A percentile compares a stretch with the other conserved stretches of the same genome.
phyloP scores from a whole-genome alignment of 2,888 invertebrate genomes.

The Margaritifera margaritifera region DNA sequence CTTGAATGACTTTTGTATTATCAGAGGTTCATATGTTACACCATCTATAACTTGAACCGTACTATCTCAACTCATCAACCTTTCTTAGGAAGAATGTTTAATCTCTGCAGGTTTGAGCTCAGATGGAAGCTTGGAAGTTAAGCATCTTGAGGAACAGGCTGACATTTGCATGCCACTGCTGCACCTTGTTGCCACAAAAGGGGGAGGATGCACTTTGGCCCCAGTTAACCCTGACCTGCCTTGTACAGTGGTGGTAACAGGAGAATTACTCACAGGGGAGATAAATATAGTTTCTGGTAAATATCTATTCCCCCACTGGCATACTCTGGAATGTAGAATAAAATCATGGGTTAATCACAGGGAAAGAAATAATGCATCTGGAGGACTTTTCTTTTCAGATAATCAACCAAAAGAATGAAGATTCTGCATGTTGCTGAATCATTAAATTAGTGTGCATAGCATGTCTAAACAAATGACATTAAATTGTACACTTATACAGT shows the following conservation, averaged over 20 bases:
- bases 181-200: conserved; percentile 40
- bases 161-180: conserved; percentile 48
- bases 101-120: conserved; percentile 34
- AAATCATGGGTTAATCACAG: no score
- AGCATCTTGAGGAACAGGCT: conserved; percentile 14
- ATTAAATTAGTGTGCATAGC: no score
- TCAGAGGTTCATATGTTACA: no score
- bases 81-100: neutral
- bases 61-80: neutral
- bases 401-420: no score
- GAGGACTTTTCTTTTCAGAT: no score
- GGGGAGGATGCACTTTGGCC: conserved; percentile 49
- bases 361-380: no score
- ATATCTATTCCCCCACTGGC: neutral
- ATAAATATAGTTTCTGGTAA: conserved; percentile 53
- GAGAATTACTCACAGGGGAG: conserved; percentile 43
- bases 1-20: no score
- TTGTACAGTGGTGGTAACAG: conserved; percentile 41
- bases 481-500: no score
- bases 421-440: no score
- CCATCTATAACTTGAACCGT: neutral
- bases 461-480: no score
- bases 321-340: no score
- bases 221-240: conserved; percentile 51
- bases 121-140: conserved; percentile 30